phyloP scores from a whole-genome alignment of 2,888 invertebrate species.

The Trichopria drosophilae region DNA sequence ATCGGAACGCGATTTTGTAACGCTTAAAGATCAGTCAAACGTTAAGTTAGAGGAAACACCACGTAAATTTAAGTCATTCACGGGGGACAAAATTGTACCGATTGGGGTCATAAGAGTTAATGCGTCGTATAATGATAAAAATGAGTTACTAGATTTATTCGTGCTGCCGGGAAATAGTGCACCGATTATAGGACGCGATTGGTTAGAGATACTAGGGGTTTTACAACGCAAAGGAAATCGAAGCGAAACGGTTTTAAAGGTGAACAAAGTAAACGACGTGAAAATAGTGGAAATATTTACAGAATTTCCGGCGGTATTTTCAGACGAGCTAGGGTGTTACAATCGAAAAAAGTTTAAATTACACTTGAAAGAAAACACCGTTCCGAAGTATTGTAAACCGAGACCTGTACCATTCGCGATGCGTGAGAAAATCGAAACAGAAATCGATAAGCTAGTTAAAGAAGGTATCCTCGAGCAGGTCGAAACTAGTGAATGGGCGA shows the following conservation, averaged over 20 bases:
- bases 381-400: slow-evolving; percentile 29
- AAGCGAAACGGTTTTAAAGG: neutral
- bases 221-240: neutral
- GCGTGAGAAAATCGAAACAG: slow-evolving; percentile 33
- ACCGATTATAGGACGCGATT: slow-evolving; percentile 28
- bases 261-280: neutral
- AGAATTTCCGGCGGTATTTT: slow-evolving; percentile 16
- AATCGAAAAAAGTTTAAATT: slow-evolving; percentile 18
- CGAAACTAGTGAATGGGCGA: slow-evolving; percentile 42
- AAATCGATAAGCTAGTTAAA: slow-evolving; percentile 34
- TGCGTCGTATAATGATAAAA: neutral
- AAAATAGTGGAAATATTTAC: neutral
- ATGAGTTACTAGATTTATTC: slow-evolving; percentile 17
- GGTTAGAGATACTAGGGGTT: slow-evolving; percentile 16
- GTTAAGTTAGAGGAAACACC: neutral
- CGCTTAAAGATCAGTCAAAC: neutral
- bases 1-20: slow-evolving; percentile 1
- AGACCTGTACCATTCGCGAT: slow-evolving; percentile 42
- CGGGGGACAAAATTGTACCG: slow-evolving; percentile 20
- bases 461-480: slow-evolving; percentile 33
- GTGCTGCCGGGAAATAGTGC: slow-evolving; percentile 24
- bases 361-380: slow-evolving; percentile 23
- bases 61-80: slow-evolving; percentile 21
- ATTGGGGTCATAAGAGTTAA: slow-evolving; percentile 11
- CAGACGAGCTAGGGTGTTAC: slow-evolving; percentile 24